Evolutionary conservation across 2,113 vertebrate species (phyloP).

Genomic region (Mungos mungo): DNA sequence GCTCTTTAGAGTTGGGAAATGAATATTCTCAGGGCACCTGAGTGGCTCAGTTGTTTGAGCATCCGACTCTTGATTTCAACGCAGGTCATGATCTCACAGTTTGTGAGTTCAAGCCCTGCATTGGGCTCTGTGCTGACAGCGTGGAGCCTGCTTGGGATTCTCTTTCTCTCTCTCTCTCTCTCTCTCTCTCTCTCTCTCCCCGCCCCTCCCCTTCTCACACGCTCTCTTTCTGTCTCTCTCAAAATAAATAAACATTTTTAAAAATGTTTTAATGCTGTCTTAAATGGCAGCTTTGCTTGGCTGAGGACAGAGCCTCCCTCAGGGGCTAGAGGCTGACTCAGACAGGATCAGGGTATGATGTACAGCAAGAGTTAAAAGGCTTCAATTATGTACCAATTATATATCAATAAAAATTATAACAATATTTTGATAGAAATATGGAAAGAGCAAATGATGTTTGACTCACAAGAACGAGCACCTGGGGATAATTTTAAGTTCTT

Average conservation of each 20-base stretch:
- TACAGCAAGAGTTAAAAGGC: background rate
- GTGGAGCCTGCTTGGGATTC: too few relatives aligned
- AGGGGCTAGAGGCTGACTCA: background rate
- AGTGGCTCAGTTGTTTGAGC: too few relatives aligned
- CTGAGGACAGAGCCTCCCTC: background rate
- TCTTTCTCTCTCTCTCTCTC: too few relatives aligned
- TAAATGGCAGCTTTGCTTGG: background rate
- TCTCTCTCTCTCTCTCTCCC: too few relatives aligned
- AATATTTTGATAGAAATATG: background rate
- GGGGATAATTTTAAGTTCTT: background rate
- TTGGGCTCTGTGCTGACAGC: too few relatives aligned
- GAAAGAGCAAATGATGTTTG: background rate
- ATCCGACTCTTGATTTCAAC: too few relatives aligned
- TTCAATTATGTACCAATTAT: background rate
- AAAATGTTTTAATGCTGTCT: too few relatives aligned
- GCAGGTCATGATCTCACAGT: too few relatives aligned
- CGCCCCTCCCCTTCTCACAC: too few relatives aligned
- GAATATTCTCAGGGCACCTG: fast-evolving
- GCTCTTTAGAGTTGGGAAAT: background rate
- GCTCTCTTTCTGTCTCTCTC: too few relatives aligned
- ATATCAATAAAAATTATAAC: background rate
- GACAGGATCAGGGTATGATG: background rate
- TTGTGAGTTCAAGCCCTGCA: too few relatives aligned
- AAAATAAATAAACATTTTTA: too few relatives aligned
- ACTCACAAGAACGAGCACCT: background rate